These are phyloP conservation scores for Saccostrea cuccullata DNA, from an alignment of 1,140 invertebrate genomes.

Conservation along the genomic window DNA sequence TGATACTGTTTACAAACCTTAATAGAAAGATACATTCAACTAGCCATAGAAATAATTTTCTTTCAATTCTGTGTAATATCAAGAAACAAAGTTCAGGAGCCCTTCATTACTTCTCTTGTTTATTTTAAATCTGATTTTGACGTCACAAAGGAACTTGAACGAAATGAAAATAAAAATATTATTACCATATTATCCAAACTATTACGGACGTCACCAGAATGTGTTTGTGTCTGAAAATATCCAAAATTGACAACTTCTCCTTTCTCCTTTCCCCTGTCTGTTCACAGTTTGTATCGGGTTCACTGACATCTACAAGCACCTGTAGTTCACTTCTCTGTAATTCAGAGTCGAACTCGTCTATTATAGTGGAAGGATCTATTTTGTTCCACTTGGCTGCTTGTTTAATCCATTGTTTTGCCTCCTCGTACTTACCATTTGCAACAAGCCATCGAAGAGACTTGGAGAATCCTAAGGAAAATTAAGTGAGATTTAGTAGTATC, in stretches of 20 bases:
- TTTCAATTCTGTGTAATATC: neutral
- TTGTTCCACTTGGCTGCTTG: slow-evolving; percentile 48
- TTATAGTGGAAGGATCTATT: slow-evolving; percentile 34
- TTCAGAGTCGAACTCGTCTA: neutral
- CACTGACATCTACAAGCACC: neutral
- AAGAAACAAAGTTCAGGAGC: neutral
- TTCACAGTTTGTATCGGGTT: neutral
- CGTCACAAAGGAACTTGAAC: too few relatives aligned
- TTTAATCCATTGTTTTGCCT: slow-evolving; percentile 35
- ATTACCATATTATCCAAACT: neutral
- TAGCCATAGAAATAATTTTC: neutral
- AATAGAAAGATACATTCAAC: slow-evolving; percentile 52
- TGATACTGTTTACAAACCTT: slow-evolving; percentile 74
- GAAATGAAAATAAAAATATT: neutral
- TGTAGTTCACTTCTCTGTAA: neutral
- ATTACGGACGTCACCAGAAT: slow-evolving; percentile 2
- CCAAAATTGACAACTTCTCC: neutral
- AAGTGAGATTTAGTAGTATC: too few relatives aligned
- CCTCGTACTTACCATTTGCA: slow-evolving; percentile 46
- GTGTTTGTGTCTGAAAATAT: neutral
- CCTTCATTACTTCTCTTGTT: neutral
- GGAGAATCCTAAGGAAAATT: slow-evolving; percentile 38
- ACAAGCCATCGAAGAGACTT: slow-evolving; percentile 52
- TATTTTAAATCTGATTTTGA: neutral
- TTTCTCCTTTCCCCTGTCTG: neutral